Base-by-base conservation (phyloP, 1,140 invertebrate genomes). In the Scaptomyza graminum region DNA sequence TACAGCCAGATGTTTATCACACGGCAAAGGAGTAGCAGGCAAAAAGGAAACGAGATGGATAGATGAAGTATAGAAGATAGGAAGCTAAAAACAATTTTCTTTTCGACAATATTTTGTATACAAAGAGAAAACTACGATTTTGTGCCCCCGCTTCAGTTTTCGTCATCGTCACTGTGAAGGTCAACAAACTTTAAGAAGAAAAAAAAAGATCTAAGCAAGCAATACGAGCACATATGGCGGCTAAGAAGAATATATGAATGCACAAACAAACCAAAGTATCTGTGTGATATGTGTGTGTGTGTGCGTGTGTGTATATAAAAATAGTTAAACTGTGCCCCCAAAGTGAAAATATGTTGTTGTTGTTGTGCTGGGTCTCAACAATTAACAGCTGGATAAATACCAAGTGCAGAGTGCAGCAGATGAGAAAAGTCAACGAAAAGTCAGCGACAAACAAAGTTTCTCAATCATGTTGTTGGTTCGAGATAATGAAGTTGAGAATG, bases 351-450 rank as follows among this genome's bases (percentile, higher is more conserved):
- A 41, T 63, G 59, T 31, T 60, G 31, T 34, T 34, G 31, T 9
- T 34, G 39, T 50, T 46, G 52, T 61, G 65, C 25, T 76, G 73
- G 54, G 25, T 62, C 47, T 70, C 31, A 34, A 87, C 82, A 85
- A 87, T 85, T 88, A 87, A 87, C 83, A 85, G 82, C 82, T 85
- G 82, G 69, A 87, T 87, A 82, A 87, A 85, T 88, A 85, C 51
- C 43, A 34, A 47, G 62, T 51, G 51, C 51, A 64, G 67, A 50
- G 61, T 54, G 61, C 59, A 56, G 43, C 31, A 44, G 43, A 44
- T 49, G 18, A 25, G 70, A 52, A 54, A 46, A 66, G 62, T 71
- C 62, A 71, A 59, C 61, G 52, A 16, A 28, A 63, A 31, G 60
- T 44, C 37, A 43, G 18, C 43, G 22, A 61, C 28, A 50, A 15